Conservation (phyloP, 2,797 vertebrate species). For the Oceanodroma leucorhoa region DNA sequence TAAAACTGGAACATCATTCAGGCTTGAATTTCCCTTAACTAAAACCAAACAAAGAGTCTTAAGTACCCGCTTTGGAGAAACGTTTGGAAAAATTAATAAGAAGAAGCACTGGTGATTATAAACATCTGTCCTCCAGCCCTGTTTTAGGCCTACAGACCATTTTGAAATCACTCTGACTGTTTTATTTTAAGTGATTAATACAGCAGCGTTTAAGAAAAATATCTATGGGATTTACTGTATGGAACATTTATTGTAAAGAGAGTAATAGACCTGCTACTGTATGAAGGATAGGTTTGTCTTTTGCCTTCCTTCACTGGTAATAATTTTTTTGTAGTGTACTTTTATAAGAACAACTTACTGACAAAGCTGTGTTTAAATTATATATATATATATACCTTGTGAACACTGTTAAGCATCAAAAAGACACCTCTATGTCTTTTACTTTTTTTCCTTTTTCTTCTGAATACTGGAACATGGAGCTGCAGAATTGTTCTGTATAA, state of each 20-base stretch:
- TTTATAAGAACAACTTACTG: neutral
- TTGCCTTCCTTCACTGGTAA: neutral
- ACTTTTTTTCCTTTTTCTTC: neutral
- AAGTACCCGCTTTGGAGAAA: neutral
- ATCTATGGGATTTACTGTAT: neutral
- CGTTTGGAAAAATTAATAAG: neutral
- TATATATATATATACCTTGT: neutral
- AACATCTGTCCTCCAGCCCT: neutral
- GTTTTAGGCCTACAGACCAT: neutral
- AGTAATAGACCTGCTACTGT: conserved; percentile 12
- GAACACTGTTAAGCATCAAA: neutral
- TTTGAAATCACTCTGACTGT: neutral
- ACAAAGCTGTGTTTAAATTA: neutral
- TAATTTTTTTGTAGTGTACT: neutral
- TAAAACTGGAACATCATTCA: neutral
- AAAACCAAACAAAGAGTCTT: neutral
- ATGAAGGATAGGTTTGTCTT: conserved; percentile 3
- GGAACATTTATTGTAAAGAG: neutral
- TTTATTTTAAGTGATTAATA: conserved; percentile 19
- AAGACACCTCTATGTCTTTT: neutral
- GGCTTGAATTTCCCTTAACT: neutral
- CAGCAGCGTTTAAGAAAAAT: neutral
- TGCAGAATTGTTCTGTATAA: conserved; percentile 33
- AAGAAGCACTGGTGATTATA: neutral
- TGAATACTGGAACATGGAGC: neutral